Percentiles rank a stretch among this genome's conserved stretches.
Conservation (phyloP, 2,797 vertebrate species). For the Cynodonichthys magdalenae region DNA sequence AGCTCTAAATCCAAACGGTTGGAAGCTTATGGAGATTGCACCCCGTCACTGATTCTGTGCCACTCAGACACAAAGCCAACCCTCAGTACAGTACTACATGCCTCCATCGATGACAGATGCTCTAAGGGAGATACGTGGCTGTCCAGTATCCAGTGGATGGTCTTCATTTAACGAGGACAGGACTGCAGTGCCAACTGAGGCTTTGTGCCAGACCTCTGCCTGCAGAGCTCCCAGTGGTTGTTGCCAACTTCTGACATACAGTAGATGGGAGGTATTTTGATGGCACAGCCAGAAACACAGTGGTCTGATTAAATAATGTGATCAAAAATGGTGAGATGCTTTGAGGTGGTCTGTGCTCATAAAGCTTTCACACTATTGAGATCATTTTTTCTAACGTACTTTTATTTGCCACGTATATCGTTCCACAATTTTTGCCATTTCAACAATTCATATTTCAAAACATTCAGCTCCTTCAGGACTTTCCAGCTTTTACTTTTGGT, state of each 20-base stretch:
- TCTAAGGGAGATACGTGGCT: conserved; percentile 41
- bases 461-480: too few relatives aligned
- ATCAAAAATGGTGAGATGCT: conserved; percentile 50
- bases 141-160: conserved; percentile 36
- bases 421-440: too few relatives aligned
- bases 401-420: too few relatives aligned
- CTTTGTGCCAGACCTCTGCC: conserved; percentile 50
- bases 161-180: conserved; percentile 60
- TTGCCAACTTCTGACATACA: conserved; percentile 64
- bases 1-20: conserved; percentile 37
- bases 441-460: too few relatives aligned
- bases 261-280: conserved; percentile 36
- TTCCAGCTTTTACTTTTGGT: too few relatives aligned
- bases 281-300: conserved; percentile 44
- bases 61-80: conserved; percentile 29
- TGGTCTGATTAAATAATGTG: conserved; percentile 47
- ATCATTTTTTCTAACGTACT: too few relatives aligned
- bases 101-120: conserved; percentile 29
- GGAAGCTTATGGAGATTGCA: conserved; percentile 32
- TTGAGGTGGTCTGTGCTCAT: conserved; percentile 20
- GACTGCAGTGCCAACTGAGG: conserved; percentile 42
- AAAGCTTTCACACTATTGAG: too few relatives aligned
- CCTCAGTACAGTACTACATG: conserved; percentile 21
- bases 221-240: conserved; percentile 22
- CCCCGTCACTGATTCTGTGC: conserved; percentile 13